Percentiles rank a stretch among this genome's conserved stretches.
Evolutionary conservation across 2,797 vertebrate genomes (phyloP).

Genomic region (Chaetophractus vellerosus): DNA sequence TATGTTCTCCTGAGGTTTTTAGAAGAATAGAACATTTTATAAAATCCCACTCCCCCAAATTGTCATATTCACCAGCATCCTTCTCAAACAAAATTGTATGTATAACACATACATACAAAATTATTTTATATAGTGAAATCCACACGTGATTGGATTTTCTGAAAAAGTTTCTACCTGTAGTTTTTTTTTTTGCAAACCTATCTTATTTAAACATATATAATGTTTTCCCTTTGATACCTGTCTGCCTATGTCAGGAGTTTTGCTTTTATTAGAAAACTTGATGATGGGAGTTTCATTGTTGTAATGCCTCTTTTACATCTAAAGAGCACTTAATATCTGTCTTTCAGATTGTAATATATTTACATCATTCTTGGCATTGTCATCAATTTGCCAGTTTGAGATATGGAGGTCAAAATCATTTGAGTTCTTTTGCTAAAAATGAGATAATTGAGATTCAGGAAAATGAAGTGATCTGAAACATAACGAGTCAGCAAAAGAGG

Average conservation of each 20-base stretch:
- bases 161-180: neutral
- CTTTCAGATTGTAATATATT: constrained; percentile 5
- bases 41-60: neutral
- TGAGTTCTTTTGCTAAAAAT: constrained; percentile 27
- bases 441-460: neutral
- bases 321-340: constrained; percentile 27
- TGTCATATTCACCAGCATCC: neutral
- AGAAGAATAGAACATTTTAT: constrained; percentile 58
- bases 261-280: neutral
- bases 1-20: constrained; percentile 47
- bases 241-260: neutral
- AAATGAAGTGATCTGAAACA: constrained; percentile 54
- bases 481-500: neutral
- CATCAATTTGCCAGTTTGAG: constrained; percentile 31
- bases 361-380: neutral
- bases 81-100: constrained; percentile 56
- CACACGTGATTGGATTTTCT: neutral
- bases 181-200: constrained; percentile 45
- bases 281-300: neutral
- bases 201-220: neutral
- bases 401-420: constrained; percentile 8
- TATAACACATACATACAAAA: neutral
- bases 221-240: constrained; percentile 20
- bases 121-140: constrained; percentile 24
- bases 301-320: neutral